phyloP scores from a whole-genome alignment of 1,140 invertebrate genomes.

The Subanguina moxae region DNA sequence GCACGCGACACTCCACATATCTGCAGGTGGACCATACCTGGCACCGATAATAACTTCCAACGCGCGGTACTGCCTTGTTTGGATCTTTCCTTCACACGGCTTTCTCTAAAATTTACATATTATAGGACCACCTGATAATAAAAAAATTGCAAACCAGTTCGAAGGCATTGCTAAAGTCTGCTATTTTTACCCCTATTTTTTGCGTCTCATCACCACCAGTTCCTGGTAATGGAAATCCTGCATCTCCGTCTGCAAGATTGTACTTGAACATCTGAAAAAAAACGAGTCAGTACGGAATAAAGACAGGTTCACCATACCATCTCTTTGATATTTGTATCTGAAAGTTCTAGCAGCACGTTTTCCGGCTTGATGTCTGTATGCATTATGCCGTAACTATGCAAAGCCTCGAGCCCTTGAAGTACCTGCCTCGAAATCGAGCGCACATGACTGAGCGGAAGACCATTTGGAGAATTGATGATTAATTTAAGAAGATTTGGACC shows the following conservation, averaged over 20 bases:
- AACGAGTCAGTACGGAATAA: background rate
- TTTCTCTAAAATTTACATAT: constrained; percentile 64
- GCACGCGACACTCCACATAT: constrained; percentile 98
- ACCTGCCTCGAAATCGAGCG: constrained; percentile 91
- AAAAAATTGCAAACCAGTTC: constrained; percentile 48
- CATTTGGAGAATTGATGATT: constrained; percentile 84
- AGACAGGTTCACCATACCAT: background rate
- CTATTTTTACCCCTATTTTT: constrained; percentile 65
- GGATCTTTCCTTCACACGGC: constrained; percentile 92
- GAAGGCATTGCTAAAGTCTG: constrained; percentile 92
- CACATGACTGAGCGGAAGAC: constrained; percentile 89
- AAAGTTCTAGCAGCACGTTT: constrained; percentile 75
- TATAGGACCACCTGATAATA: background rate
- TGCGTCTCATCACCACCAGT: background rate
- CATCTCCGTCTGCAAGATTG: background rate
- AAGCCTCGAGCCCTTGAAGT: constrained; percentile 81
- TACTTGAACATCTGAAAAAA: background rate
- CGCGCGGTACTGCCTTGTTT: constrained; percentile 93
- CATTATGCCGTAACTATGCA: constrained; percentile 97
- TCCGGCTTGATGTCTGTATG: constrained; percentile 99
- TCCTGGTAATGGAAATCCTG: background rate
- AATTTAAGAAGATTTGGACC: constrained; percentile 94
- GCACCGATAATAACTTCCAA: constrained; percentile 89
- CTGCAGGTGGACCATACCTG: constrained; percentile 86
- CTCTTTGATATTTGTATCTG: background rate